Percentiles rank a stretch among this genome's conserved stretches.
These are phyloP conservation scores for Choristoneura fumiferana DNA, from an alignment of 1,140 invertebrate genomes.

Conservation along the genomic window DNA sequence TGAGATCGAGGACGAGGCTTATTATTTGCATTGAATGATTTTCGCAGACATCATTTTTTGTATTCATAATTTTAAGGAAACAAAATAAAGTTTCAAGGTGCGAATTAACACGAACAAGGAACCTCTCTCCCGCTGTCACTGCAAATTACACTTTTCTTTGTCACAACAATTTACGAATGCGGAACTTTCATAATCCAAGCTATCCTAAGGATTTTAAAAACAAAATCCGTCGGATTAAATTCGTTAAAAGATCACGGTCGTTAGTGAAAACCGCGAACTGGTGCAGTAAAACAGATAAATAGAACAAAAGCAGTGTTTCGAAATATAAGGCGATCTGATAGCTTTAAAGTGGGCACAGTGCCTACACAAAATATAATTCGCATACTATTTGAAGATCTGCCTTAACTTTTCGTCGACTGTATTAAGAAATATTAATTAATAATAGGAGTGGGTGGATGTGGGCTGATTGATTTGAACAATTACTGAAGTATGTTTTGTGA, in stretches of 20 bases:
- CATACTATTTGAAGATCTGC: too few species aligned
- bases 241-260: conserved; percentile 12
- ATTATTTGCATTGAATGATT: too few species aligned
- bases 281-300: conserved; percentile 1
- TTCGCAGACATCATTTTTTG: too few species aligned
- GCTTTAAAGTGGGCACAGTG: background rate
- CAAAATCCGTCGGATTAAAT: conserved; percentile 12
- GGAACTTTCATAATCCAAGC: background rate
- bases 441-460: too few species aligned
- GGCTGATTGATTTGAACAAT: too few species aligned
- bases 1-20: too few species aligned
- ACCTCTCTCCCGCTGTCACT: background rate
- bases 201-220: conserved; percentile 3
- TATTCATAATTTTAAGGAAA: too few species aligned
- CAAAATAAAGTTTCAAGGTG: too few species aligned
- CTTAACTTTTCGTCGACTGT: too few species aligned
- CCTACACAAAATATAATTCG: too few species aligned
- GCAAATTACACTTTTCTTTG: background rate
- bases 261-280: conserved; percentile 4
- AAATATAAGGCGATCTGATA: background rate
- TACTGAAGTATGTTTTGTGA: too few species aligned
- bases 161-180: conserved; percentile 8
- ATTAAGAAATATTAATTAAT: too few species aligned
- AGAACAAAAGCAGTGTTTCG: conserved; percentile 4
- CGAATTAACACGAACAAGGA: background rate